Base-by-base conservation (phyloP, 2,888 invertebrate genomes). In the Cephus nigrinus region DNA sequence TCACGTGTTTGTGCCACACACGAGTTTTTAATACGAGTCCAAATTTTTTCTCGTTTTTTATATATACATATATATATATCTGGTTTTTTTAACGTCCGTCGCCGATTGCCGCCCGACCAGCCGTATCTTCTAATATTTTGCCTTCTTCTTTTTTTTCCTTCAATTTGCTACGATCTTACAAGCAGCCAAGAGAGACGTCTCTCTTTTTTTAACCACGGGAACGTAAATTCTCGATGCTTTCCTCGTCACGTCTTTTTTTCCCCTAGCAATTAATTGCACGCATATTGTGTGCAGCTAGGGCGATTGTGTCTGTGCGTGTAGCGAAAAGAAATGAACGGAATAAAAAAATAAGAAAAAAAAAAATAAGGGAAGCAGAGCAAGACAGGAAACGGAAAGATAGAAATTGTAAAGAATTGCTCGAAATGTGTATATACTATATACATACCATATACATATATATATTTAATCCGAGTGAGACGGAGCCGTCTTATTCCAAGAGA, bases 1-100 rank as follows among this genome's bases (percentile, higher is more conserved):
- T 85, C 86, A 87, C 88, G 87, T 89, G 84, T 88, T 55, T 88
- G 85, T 85, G 86, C 84, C 85, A 85, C 82, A 36, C 55, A 55
- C 55, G 55, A 55, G 23, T 55, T 55, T 55, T 55, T 55, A 55
- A 55, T 55, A 23, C 55, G 55, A 55, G 9, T 55, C 23, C 55
- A 81, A 84, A 82, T 86, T 88, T 86, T 84, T 86, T 86, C 85
- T 85, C 68, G 75, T 73, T 34, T 74, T 40, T 73, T 68, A 23
- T 36, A 5, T 34, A 12, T 35, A 35, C 11, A 35, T 12, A 73
- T 82, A 77, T 80, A 12, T 35, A 73, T 82, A 77, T 79, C 74
- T 82, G 76, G 69, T 79, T 83, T 84, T 82, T 81, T 81, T 85
- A 85, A 80, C 82, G 82, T 82, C 83, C 82, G 80, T 77, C n/a